Percentiles rank a stretch among this genome's conserved stretches.
Evolutionary conservation across 2,113 vertebrate genomes (phyloP).

Genomic region (Anseranas semipalmata): DNA sequence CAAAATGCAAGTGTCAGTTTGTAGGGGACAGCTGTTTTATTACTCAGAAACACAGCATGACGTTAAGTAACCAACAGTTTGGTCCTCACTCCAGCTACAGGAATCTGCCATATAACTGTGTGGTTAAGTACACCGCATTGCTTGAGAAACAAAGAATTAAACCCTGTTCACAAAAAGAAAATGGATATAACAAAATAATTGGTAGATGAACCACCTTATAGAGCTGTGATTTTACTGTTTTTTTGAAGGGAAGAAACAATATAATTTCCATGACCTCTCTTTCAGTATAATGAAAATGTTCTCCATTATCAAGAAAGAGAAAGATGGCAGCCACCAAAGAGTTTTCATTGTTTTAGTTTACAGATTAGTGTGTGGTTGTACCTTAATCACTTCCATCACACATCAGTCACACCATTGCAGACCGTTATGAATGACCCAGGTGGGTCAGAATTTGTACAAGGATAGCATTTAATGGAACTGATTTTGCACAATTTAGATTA

Average conservation of each 20-base stretch:
- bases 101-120: background rate
- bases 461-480: slow-evolving; percentile 21
- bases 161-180: slow-evolving; percentile 37
- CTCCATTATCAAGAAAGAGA: slow-evolving; percentile 31
- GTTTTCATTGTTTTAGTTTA: background rate
- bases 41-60: background rate
- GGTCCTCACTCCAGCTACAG: background rate
- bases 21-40: background rate
- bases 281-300: slow-evolving; percentile 23
- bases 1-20: background rate
- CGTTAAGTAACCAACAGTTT: slow-evolving; percentile 19
- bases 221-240: slow-evolving; percentile 20
- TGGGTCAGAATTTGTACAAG: slow-evolving; percentile 24
- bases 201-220: slow-evolving; percentile 27
- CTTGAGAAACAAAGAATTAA: slow-evolving; percentile 42
- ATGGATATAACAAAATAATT: slow-evolving; percentile 10
- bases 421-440: background rate
- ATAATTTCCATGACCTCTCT: background rate
- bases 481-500: slow-evolving; percentile 15
- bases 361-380: slow-evolving; percentile 30
- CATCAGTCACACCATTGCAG: slow-evolving; percentile 37
- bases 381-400: slow-evolving; percentile 46
- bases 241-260: background rate
- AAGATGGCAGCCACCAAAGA: slow-evolving; percentile 36
- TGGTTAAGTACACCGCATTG: background rate